Conservation (phyloP, 2,888 invertebrate genomes). For the Dolichopus griseipennis region DNA sequence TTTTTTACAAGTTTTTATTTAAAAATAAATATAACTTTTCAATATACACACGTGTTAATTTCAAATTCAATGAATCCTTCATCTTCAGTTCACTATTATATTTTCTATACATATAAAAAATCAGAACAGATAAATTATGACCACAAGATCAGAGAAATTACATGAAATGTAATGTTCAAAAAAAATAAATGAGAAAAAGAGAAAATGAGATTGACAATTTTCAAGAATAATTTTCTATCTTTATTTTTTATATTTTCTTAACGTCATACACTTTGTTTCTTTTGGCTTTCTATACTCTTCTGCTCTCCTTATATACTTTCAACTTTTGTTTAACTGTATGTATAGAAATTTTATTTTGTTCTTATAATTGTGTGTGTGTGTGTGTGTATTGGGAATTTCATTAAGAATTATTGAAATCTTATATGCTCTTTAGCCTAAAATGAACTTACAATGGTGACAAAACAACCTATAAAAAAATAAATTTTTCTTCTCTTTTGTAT, state of each 20-base stretch:
- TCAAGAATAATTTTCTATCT: neutral
- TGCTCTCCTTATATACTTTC: too few relatives aligned
- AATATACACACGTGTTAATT: neutral
- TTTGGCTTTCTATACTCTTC: neutral
- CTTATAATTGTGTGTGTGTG: too few relatives aligned
- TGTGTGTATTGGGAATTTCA: neutral
- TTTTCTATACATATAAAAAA: too few relatives aligned
- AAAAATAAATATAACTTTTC: neutral
- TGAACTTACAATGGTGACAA: neutral
- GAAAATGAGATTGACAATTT: neutral
- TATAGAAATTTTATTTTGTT: too few relatives aligned
- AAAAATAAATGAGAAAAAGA: neutral
- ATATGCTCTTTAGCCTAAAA: neutral
- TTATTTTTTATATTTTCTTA: neutral
- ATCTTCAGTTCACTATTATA: neutral
- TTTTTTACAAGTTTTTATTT: neutral
- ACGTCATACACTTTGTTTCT: neutral
- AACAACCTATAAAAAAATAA: neutral
- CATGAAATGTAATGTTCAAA: neutral
- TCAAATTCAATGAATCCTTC: slow-evolving; percentile 3
- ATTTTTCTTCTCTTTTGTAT: neutral
- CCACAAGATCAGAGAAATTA: neutral
- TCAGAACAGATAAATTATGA: neutral
- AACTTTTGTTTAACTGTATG: too few relatives aligned
- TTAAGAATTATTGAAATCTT: neutral